A percentile compares a stretch with the other conserved stretches of the same genome.
These are phyloP conservation scores for Spodoptera exigua DNA, from an alignment of 2,888 invertebrate genomes.

Conservation along the genomic window DNA sequence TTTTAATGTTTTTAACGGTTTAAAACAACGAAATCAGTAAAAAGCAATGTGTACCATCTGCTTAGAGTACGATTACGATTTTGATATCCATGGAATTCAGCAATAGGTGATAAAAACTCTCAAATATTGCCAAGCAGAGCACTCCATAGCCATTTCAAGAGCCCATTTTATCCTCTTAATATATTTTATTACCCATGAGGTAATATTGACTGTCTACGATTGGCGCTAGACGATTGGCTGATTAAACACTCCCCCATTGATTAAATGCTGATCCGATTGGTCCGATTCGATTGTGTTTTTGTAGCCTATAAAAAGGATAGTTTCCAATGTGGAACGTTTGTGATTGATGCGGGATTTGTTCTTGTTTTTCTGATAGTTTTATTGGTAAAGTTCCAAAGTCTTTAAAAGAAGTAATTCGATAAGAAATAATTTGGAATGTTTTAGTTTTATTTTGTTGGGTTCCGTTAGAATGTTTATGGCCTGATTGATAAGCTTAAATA, in stretches of 20 bases:
- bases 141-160: slow-evolving; percentile 31
- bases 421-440: slow-evolving; percentile 2
- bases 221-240: slow-evolving; percentile 37
- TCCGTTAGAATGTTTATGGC: too few relatives aligned
- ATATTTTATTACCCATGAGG: slow-evolving; percentile 55
- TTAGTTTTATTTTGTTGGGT: slow-evolving; percentile 1
- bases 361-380: slow-evolving; percentile 29
- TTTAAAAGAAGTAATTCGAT: slow-evolving; percentile 24
- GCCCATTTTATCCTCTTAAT: slow-evolving; percentile 46
- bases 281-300: slow-evolving; percentile 33
- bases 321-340: slow-evolving; percentile 29
- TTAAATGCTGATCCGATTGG: slow-evolving; percentile 45
- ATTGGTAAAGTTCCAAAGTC: slow-evolving; percentile 32
- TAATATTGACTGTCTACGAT: slow-evolving; percentile 50
- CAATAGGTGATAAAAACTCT: too few relatives aligned
- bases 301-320: slow-evolving; percentile 37
- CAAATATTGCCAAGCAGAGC: too few relatives aligned
- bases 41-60: too few relatives aligned
- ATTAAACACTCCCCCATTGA: slow-evolving; percentile 42
- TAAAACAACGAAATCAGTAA: too few relatives aligned
- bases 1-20: too few relatives aligned
- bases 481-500: too few relatives aligned
- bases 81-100: too few relatives aligned
- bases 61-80: too few relatives aligned
- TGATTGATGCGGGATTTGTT: slow-evolving; percentile 39